Conservation (phyloP, 1,140 invertebrate genomes). For the Ceratina japonica region DNA sequence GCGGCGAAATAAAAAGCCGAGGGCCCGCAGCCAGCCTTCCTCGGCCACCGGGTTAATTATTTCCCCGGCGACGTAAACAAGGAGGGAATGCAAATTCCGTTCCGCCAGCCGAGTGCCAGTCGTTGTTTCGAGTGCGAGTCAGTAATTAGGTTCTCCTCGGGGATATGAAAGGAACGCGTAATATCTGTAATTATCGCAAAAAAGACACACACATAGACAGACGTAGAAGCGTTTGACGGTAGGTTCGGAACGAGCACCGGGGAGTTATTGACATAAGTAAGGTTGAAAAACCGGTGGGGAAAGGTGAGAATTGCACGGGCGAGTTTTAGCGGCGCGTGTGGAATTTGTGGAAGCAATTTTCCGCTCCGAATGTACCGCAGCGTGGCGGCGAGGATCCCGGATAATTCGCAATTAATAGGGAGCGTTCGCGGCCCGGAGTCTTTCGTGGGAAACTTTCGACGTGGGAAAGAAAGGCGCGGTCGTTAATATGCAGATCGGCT, state of each 20-base stretch:
- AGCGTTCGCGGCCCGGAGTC: not conserved
- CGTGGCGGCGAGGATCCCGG: not conserved
- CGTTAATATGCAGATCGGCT: constrained; percentile 34
- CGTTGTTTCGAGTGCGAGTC: constrained; percentile 25
- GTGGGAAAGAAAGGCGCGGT: constrained; percentile 8
- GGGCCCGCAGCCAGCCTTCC: not conserved
- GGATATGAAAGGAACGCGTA: not conserved
- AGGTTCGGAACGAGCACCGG: too few species aligned
- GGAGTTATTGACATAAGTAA: too few species aligned
- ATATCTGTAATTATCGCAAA: too few species aligned
- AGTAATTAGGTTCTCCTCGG: constrained; percentile 31
- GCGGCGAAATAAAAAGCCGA: constrained; percentile 33
- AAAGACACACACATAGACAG: too few species aligned
- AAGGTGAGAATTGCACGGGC: too few species aligned
- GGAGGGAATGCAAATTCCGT: constrained; percentile 14
- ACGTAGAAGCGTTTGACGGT: too few species aligned
- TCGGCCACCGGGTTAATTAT: constrained; percentile 50
- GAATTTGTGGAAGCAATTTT: constrained; percentile 21
- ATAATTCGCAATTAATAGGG: constrained; percentile 43
- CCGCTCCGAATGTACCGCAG: constrained; percentile 35
- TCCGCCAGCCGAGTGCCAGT: not conserved
- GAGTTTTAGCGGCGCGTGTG: not conserved
- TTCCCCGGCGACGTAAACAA: constrained; percentile 43
- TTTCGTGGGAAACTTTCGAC: not conserved
- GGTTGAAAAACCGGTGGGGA: not conserved